A percentile compares a stretch with the other conserved stretches of the same genome.
phyloP scores from a whole-genome alignment of 2,113 vertebrate species.

The Stigmatopora argus region DNA sequence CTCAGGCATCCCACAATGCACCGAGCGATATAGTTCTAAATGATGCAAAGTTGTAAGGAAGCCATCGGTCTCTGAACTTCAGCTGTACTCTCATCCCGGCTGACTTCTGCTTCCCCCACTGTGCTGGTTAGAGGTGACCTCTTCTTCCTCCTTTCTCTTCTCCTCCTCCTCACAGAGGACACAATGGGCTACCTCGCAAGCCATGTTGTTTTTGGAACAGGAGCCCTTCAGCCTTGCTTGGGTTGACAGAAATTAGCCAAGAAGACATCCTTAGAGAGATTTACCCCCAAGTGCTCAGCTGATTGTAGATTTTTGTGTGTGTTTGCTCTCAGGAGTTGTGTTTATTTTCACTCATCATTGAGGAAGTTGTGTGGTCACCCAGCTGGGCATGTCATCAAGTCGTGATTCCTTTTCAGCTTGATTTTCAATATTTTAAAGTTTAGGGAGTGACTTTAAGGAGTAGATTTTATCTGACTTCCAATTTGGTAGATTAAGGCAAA shows the following conservation, averaged over 20 bases:
- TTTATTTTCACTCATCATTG: conserved; percentile 38
- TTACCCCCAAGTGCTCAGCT: conserved; percentile 69
- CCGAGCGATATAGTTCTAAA: conserved; percentile 21
- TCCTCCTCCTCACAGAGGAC: conserved; percentile 75
- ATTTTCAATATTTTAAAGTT: background rate
- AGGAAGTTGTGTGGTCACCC: conserved; percentile 35
- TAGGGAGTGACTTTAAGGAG: background rate
- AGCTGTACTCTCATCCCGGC: conserved; percentile 62
- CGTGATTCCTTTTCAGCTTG: conserved; percentile 9
- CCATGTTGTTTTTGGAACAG: conserved; percentile 86
- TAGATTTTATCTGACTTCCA: background rate
- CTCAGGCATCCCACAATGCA: conserved; percentile 2
- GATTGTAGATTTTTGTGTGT: conserved; percentile 41
- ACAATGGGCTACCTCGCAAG: conserved; percentile 73
- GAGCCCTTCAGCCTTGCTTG: conserved; percentile 68
- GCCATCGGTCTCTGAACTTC: conserved; percentile 50
- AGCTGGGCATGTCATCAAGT: conserved; percentile 22
- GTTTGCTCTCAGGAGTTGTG: conserved; percentile 2
- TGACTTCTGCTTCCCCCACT: conserved; percentile 63
- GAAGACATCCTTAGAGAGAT: conserved; percentile 71
- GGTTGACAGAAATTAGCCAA: conserved; percentile 79
- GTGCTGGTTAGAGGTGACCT: conserved; percentile 55
- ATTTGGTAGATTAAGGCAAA: background rate
- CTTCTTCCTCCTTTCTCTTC: conserved; percentile 56
- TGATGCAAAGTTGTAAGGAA: conserved; percentile 37